These are phyloP conservation scores for Psittacula cyanocephala DNA, from an alignment of 2,113 vertebrate genomes.

Conservation along the genomic window DNA sequence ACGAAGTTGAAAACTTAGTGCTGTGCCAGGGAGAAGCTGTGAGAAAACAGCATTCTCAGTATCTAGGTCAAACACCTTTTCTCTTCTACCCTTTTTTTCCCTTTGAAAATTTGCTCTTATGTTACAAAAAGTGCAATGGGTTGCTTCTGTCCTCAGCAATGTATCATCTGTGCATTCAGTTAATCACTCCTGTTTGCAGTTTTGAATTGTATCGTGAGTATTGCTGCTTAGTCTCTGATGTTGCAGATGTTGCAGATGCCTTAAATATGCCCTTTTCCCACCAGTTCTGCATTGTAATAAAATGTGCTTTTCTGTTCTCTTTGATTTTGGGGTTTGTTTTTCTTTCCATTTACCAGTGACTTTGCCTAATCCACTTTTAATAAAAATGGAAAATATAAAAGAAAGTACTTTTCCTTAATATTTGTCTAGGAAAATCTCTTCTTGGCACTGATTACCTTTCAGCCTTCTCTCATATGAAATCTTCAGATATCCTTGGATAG, in stretches of 20 bases:
- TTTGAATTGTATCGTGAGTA: background rate
- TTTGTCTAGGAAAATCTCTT: background rate
- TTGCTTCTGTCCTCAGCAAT: background rate
- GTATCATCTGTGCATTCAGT: background rate
- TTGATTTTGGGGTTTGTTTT: background rate
- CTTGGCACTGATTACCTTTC: background rate
- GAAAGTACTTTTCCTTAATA: background rate
- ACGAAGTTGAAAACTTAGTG: background rate
- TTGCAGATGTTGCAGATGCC: background rate
- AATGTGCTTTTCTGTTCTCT: background rate
- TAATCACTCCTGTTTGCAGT: background rate
- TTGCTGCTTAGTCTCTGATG: background rate
- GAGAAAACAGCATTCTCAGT: background rate
- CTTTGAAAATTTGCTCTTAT: background rate
- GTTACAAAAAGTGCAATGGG: background rate
- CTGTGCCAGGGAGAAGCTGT: background rate
- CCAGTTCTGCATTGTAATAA: background rate
- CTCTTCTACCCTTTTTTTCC: background rate
- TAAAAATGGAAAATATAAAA: background rate
- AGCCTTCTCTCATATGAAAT: background rate
- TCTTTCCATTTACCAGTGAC: background rate
- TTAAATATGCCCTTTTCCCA: background rate
- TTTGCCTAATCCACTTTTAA: conserved; percentile 6
- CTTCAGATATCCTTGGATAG: background rate
- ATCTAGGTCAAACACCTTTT: background rate